A percentile compares a stretch with the other conserved stretches of the same genome.
phyloP scores from a whole-genome alignment of 2,113 vertebrate species.

The Sinocyclocheilus rhinocerous region DNA sequence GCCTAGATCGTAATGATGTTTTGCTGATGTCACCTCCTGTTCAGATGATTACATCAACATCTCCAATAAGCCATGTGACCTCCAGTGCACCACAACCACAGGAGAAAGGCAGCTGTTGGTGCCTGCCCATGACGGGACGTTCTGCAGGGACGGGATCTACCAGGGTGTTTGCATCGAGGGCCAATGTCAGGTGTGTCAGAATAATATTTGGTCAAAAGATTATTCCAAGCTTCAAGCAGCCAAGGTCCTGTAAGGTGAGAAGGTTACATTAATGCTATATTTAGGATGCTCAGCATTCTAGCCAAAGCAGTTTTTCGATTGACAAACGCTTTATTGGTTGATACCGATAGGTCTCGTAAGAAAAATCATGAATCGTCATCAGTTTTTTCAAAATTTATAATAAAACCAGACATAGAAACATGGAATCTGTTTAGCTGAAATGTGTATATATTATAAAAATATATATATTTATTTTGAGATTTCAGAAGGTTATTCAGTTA shows the following conservation, averaged over 20 bases:
- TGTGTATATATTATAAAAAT: too few relatives aligned
- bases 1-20: conserved; percentile 30
- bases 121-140: conserved; percentile 85
- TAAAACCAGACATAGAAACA: too few relatives aligned
- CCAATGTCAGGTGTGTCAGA: conserved; percentile 78
- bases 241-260: not conserved
- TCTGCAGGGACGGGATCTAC: conserved; percentile 80
- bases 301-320: not conserved
- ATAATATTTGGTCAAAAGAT: not conserved
- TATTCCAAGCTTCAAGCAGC: not conserved
- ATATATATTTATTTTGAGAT: too few relatives aligned
- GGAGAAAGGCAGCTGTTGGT: conserved; percentile 87
- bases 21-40: conserved; percentile 55
- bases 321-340: not conserved
- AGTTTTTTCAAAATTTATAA: not conserved
- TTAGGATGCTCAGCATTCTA: not conserved
- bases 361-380: not conserved
- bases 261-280: not conserved
- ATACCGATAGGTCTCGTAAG: not conserved
- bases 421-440: too few relatives aligned
- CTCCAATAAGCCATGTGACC: conserved; percentile 90
- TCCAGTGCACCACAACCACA: conserved; percentile 84
- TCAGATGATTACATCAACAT: conserved; percentile 91
- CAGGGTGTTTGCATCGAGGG: conserved; percentile 89
- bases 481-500: too few relatives aligned